Conservation (phyloP, 2,113 vertebrate genomes). For the Columbina picui region DNA sequence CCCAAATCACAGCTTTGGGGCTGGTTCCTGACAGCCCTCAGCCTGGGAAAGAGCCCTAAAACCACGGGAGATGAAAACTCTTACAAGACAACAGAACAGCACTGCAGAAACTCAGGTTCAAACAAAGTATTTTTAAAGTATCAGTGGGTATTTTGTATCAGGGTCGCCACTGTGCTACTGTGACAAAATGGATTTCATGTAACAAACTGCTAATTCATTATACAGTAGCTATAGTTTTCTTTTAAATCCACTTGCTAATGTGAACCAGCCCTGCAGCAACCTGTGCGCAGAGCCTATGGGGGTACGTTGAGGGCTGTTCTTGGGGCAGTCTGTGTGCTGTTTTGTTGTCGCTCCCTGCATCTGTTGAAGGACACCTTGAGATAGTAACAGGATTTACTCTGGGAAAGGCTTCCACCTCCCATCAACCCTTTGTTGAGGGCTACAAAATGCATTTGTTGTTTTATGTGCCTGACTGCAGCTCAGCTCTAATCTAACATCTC, state of each 20-base stretch:
- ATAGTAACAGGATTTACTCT: accelerated
- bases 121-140: background rate
- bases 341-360: background rate
- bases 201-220: background rate
- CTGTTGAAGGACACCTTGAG: background rate
- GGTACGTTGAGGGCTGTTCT: background rate
- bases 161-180: background rate
- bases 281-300: accelerated
- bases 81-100: background rate
- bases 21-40: background rate
- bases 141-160: background rate
- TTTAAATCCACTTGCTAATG: background rate
- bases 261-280: background rate
- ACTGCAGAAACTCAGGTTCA: background rate
- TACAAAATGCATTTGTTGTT: accelerated
- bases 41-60: background rate
- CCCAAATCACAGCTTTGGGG: no score
- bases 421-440: background rate
- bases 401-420: background rate
- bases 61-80: background rate
- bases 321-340: accelerated
- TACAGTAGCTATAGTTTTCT: background rate
- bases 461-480: background rate
- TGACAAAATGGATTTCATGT: background rate
- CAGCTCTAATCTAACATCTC: background rate